phyloP scores from a whole-genome alignment of 2,113 vertebrate genomes.

The Bos taurus region ARS-UCD2.0 NC_037335.1:21125001-21125500 shows the following conservation, averaged over 20 bases:
- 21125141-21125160: not conserved
- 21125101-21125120: not conserved
- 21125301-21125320: not conserved
- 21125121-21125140: not conserved
- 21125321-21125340: not conserved
- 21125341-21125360: not conserved
- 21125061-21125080: not conserved
- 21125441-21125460: too few relatives aligned
- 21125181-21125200: not conserved
- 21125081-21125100: not conserved
- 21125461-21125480: too few relatives aligned
- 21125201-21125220: not conserved
- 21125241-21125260: not conserved
- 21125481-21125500: too few relatives aligned
- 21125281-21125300: not conserved
- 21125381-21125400: too few relatives aligned
- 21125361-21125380: not conserved
- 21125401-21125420: too few relatives aligned
- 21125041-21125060: not conserved
- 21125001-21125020: not conserved
- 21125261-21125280: not conserved
- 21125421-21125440: too few relatives aligned
- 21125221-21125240: not conserved
- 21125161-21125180: not conserved
- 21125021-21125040: not conserved